Conservation (phyloP, 2,888 invertebrate species). For the Philonicus albiceps region DNA sequence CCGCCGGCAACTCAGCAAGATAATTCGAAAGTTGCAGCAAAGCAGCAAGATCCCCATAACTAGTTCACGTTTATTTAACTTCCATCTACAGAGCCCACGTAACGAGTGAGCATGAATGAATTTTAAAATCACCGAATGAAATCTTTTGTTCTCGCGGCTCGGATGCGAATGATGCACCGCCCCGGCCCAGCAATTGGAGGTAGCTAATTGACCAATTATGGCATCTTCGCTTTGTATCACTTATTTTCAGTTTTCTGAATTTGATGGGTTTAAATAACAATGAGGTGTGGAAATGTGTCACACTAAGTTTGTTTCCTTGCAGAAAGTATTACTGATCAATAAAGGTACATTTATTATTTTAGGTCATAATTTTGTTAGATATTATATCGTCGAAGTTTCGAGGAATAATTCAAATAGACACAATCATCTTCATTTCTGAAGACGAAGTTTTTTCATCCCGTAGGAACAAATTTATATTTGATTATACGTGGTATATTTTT, state of each 20-base stretch:
- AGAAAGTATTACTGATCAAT: background rate
- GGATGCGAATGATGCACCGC: background rate
- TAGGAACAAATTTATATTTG: too few relatives aligned
- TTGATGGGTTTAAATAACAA: background rate
- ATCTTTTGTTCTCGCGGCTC: background rate
- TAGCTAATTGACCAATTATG: background rate
- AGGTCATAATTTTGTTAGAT: too few relatives aligned
- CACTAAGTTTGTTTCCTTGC: background rate
- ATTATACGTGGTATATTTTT: too few relatives aligned
- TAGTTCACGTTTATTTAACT: background rate
- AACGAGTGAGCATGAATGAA: background rate
- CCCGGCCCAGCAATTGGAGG: background rate
- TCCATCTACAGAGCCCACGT: background rate
- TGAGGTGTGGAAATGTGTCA: background rate
- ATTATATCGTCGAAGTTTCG: too few relatives aligned
- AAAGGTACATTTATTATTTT: too few relatives aligned
- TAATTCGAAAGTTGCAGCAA: background rate
- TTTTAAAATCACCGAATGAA: background rate
- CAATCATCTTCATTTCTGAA: too few relatives aligned
- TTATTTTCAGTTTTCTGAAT: background rate
- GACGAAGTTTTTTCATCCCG: too few relatives aligned
- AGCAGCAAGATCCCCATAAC: background rate
- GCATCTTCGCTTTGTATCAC: background rate
- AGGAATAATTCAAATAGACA: too few relatives aligned
- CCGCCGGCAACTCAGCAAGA: background rate